Base-by-base conservation (phyloP, 1,140 invertebrate genomes). In the Saxidomus purpurata region DNA sequence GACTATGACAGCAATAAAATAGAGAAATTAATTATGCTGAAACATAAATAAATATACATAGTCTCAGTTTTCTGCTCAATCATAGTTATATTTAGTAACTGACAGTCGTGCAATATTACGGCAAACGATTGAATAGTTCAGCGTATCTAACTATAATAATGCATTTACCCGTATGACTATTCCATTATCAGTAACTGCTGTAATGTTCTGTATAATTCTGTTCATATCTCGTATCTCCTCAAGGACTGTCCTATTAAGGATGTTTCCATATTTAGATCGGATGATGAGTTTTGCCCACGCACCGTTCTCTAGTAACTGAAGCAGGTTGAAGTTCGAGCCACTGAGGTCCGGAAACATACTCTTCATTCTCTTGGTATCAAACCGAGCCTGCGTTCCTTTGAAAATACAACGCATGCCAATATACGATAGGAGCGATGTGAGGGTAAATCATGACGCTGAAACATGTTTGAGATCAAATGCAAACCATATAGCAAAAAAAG, bases 301-400 rank as follows among this genome's bases (percentile, higher is more conserved):
- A 3, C 63, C 34, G 22, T 85, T 47, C n/a, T 47, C n/a, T 17
- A 40, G 2, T 22, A 52, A 43, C 61, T 71, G 69, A 6, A 85
- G 49, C 17, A 9, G 17, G 19, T 59, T 74, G 36, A 85, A 85
- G 63, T 85, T 85, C 38, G 63, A 71, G 8, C 69, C 63, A 55
- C 47, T 55, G 2, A 85, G 47, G 69, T 85, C 69, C 25, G 83
- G 83, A 25, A 55, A 85, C 22, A 74, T 22, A 25, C 2, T 15
- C 34, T 85, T 71, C 36, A 85, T 67, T 25, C 43, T n/a, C 22
- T 85, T 19, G 6, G n/a, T 13, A 34, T 85, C 83, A 3, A 74
- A 19, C 11, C 49, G 28, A 11, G 83, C 63, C 38, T 52, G 36
- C 0, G 63, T 85, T 28, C 69, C 69, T 71, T 63, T 63, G 3